Evolutionary conservation across 92 coral and sea anemone species (phyloP).

Genomic region (Palythoa grandiflora): DNA sequence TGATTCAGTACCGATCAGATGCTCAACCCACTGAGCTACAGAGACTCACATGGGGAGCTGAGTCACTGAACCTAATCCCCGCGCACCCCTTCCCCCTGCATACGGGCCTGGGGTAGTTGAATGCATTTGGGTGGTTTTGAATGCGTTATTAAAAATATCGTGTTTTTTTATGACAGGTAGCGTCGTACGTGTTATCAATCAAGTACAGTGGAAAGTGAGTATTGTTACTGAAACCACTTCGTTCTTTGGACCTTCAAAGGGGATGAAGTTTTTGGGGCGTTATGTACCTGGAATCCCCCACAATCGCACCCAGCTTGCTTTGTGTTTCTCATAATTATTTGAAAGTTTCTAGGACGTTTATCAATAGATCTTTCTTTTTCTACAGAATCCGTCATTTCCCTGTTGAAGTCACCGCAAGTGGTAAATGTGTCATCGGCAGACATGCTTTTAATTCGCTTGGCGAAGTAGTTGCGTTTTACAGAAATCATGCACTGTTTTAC

Average conservation of each 20-base stretch:
- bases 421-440: slow-evolving; percentile 87
- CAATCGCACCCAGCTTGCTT: no score
- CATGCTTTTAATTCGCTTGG: slow-evolving; percentile 87
- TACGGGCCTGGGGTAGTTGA: not conserved
- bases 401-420: slow-evolving; percentile 88
- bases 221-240: no score
- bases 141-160: not conserved
- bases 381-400: slow-evolving; percentile 98
- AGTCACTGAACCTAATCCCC: no score
- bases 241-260: no score
- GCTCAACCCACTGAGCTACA: no score
- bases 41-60: no score
- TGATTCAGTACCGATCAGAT: no score
- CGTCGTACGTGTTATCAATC: slow-evolving; percentile 90
- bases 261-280: no score
- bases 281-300: no score
- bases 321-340: not conserved
- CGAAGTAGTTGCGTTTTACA: slow-evolving; percentile 85
- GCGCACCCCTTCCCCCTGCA: no score
- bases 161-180: slow-evolving; percentile 66
- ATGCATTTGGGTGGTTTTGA: not conserved
- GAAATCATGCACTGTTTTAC: slow-evolving; percentile 83
- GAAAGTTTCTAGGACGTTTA: not conserved
- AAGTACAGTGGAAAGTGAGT: slow-evolving; percentile 87
- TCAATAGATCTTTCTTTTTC: slow-evolving; percentile 5